Conservation (phyloP, 2,113 vertebrate species). For the Catharus minimus region DNA sequence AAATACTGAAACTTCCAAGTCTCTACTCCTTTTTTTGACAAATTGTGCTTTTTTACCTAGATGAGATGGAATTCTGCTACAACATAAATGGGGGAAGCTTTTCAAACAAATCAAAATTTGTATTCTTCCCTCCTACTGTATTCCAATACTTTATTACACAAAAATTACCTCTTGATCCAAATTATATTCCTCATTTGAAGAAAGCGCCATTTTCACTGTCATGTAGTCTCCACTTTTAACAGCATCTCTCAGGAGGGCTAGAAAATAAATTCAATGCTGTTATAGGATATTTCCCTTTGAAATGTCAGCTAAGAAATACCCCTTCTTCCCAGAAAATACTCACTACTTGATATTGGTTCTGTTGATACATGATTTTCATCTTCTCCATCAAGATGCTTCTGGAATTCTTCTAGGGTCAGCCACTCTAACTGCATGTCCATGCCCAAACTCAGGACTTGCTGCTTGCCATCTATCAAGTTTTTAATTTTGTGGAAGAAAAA, state of each 20-base stretch:
- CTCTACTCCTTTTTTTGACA: neutral
- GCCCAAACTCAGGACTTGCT: constrained; percentile 84
- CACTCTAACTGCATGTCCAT: constrained; percentile 95
- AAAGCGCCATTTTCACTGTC: constrained; percentile 91
- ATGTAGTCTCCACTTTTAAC: constrained; percentile 95
- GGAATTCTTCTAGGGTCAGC: constrained; percentile 95
- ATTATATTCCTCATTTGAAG: constrained; percentile 92
- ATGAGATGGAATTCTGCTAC: neutral
- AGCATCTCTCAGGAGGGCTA: constrained; percentile 91
- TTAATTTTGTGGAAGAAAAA: neutral
- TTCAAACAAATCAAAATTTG: neutral
- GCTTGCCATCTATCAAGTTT: constrained; percentile 59
- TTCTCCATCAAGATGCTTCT: constrained; percentile 92
- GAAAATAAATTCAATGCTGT: constrained; percentile 16
- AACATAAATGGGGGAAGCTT: neutral
- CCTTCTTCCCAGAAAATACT: constrained; percentile 63
- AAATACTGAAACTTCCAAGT: neutral
- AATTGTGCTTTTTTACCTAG: neutral
- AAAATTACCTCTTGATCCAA: constrained; percentile 91
- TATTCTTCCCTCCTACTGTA: neutral
- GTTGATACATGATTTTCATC: constrained; percentile 82
- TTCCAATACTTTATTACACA: neutral
- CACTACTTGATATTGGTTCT: constrained; percentile 82
- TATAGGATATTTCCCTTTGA: neutral
- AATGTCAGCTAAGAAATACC: neutral